phyloP scores from a whole-genome alignment of 2,888 invertebrate species.

The Pycnomerus fuliginosus region DNA sequence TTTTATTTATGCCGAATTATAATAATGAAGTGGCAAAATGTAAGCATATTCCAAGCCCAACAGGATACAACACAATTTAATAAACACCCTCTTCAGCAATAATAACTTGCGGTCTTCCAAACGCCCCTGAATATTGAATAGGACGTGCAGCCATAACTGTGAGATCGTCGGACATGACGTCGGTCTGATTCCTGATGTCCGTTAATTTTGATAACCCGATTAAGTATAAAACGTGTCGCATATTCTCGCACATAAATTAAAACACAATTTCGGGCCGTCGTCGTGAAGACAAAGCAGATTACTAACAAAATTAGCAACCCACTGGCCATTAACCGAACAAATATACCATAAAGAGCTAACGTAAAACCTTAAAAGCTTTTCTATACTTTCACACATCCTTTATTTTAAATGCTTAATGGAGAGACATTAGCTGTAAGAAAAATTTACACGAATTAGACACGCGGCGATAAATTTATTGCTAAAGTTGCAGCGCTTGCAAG shows the following conservation, averaged over 20 bases:
- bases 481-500: background rate
- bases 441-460: constrained; percentile 4
- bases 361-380: constrained; percentile 23
- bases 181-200: constrained; percentile 7
- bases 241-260: constrained; percentile 16
- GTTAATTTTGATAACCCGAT: constrained; percentile 20
- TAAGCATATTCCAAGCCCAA: too few species aligned
- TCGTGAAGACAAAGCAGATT: constrained; percentile 23
- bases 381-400: constrained; percentile 8
- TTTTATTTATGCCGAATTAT: too few species aligned
- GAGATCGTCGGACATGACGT: constrained; percentile 19
- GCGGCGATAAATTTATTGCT: background rate
- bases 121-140: constrained; percentile 25
- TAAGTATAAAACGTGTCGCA: constrained; percentile 18
- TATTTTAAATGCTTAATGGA: constrained; percentile 19
- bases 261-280: constrained; percentile 14
- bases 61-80: too few species aligned
- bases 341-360: constrained; percentile 16
- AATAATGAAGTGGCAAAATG: too few species aligned
- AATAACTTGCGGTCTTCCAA: constrained; percentile 25
- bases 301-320: constrained; percentile 34
- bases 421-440: constrained; percentile 6
- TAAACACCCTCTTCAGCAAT: too few species aligned
- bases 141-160: constrained; percentile 21
- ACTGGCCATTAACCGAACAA: constrained; percentile 30